phyloP scores from a whole-genome alignment of 2,888 invertebrate species.

The Chymomyza caudatula region DNA sequence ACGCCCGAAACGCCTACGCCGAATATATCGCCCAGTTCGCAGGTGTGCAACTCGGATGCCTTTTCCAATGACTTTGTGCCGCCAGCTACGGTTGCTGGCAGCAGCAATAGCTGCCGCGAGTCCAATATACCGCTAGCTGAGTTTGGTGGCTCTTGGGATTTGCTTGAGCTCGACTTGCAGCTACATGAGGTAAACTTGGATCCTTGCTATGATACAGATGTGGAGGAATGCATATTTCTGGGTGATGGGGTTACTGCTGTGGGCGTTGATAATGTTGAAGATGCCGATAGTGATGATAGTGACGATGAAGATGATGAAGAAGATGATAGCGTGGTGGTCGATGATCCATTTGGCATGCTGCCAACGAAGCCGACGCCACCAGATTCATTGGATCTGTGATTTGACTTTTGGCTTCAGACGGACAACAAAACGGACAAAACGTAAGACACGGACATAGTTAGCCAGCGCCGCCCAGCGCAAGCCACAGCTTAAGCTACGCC shows the following conservation, averaged over 20 bases:
- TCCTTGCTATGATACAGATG: slow-evolving; percentile 82
- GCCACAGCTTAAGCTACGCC: not conserved
- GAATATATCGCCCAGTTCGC: slow-evolving; percentile 80
- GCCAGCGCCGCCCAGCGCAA: not conserved
- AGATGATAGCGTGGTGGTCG: slow-evolving; percentile 64
- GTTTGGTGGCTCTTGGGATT: slow-evolving; percentile 82
- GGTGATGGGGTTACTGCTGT: slow-evolving; percentile 76
- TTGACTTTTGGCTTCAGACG: slow-evolving; percentile 71
- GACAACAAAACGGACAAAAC: slow-evolving; percentile 29
- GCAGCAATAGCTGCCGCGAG: not conserved
- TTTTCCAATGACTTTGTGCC: slow-evolving; percentile 83
- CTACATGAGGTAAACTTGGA: slow-evolving; percentile 82
- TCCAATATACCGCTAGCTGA: slow-evolving; percentile 73
- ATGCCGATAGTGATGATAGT: slow-evolving; percentile 21
- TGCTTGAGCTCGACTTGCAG: slow-evolving; percentile 82
- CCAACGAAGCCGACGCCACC: slow-evolving; percentile 82
- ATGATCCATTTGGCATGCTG: slow-evolving; percentile 80
- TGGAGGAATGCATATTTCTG: slow-evolving; percentile 82
- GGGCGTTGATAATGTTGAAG: slow-evolving; percentile 25
- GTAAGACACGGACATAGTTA: not conserved
- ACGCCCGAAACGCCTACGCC: slow-evolving; percentile 85
- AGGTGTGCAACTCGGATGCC: slow-evolving; percentile 79
- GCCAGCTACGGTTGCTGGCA: slow-evolving; percentile 13
- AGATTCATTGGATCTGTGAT: slow-evolving; percentile 79
- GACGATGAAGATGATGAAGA: slow-evolving; percentile 34